Evolutionary conservation across 1,140 invertebrate genomes (phyloP), one percentile per base, ranked within the genome.

Genomic region (Plectus sambesii): DNA sequence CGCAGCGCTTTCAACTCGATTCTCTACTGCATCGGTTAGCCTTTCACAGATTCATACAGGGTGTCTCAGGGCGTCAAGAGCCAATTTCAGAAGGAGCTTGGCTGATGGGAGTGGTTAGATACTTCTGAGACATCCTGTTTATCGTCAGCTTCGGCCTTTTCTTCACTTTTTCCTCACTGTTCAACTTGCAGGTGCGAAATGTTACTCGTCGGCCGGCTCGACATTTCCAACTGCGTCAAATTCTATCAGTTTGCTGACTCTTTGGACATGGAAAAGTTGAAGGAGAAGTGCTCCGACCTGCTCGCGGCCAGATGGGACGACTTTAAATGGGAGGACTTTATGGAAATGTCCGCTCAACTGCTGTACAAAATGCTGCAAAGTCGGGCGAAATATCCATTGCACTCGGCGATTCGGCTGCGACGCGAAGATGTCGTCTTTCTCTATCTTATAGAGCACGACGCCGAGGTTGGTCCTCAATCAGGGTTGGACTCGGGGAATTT

Each of bases 361-460:
- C 69, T 93, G 12, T 90, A 85, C 66, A 78, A 83, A 59, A 84
- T 96, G 80, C 76, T 96, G 48, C 90, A 90, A 70, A 60, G 60
- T n/a, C 51, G 53, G 26, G 51, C 86, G 2, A 77, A 82, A 55
- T 81, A 82, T 69, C 84, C 87, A 3, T 72, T 96, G 5, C 88
- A 93, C 72, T 81, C 83, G 17, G 87, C 88, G 26, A 84, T 94
- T 4, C 71, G 83, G 50, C 75, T 90, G 2, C 73, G 82, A 64
- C 72, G 89, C 19, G 88, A 93, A 66, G 90, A 96, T 70, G 88
- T 93, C 5, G 84, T 94, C 0, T 89, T 90, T 70, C 75, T 94
- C 9, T 93, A 84, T 67, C 76, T 94, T 24, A 82, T 90, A 36
- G 88, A 96, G 70, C 84, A 84, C 72, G 82, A 83, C 64, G 75